Percentiles rank a stretch among this genome's conserved stretches.
Conservation (phyloP, 2,113 vertebrate genomes). For the Leiothrix lutea region DNA sequence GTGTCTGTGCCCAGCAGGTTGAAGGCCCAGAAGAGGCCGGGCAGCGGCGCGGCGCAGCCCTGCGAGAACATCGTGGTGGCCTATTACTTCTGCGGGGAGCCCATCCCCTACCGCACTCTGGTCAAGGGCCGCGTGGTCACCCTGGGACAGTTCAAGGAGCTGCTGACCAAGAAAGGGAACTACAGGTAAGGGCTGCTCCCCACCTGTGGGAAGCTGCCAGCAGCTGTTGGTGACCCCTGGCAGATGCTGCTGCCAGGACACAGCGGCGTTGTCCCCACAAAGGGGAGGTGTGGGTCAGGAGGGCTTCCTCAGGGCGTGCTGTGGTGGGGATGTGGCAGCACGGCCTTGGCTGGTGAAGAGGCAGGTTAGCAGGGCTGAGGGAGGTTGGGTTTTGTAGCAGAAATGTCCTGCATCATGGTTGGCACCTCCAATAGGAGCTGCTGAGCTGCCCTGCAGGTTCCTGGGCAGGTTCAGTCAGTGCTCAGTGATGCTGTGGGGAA, state of each 20-base stretch:
- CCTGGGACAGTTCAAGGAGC: constrained; percentile 95
- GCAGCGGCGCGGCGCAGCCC: constrained; percentile 24
- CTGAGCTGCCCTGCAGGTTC: neutral
- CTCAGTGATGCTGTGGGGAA: neutral
- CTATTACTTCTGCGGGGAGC: constrained; percentile 96
- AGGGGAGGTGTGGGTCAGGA: neutral
- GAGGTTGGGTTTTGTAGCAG: neutral
- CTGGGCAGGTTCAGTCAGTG: neutral
- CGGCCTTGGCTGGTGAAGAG: neutral
- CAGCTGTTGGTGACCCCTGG: neutral
- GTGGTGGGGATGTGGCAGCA: neutral
- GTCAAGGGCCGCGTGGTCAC: constrained; percentile 89
- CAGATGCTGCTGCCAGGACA: fast-evolving
- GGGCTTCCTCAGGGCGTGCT: fast-evolving
- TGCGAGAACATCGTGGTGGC: constrained; percentile 93
- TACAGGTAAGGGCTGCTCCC: constrained; percentile 75
- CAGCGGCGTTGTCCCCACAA: fast-evolving
- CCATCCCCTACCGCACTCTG: constrained; percentile 91
- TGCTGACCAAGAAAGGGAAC: constrained; percentile 91
- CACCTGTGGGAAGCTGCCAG: fast-evolving
- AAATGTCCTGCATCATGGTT: neutral
- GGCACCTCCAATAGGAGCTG: neutral
- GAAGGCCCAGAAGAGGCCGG: constrained; percentile 81
- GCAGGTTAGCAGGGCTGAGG: neutral
- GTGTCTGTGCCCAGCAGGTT: constrained; percentile 66